A percentile compares a stretch with the other conserved stretches of the same genome.
These are phyloP conservation scores for Monopis laevigella DNA, from an alignment of 2,888 invertebrate genomes.

Conservation along the genomic window DNA sequence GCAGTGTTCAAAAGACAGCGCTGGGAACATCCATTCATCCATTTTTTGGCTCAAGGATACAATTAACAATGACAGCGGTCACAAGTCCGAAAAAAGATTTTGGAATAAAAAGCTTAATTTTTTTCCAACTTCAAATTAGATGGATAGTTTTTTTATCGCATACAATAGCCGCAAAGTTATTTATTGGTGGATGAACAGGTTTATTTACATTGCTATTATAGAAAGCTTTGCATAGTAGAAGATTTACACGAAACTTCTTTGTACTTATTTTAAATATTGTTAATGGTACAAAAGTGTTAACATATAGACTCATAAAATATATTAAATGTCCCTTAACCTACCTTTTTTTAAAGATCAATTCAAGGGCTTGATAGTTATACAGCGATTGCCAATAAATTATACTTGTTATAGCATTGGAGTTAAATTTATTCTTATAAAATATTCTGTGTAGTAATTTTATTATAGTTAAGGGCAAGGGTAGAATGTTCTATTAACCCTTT, in stretches of 20 bases:
- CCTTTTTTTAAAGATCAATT: slow-evolving; percentile 14
- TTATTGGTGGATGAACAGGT: slow-evolving; percentile 7
- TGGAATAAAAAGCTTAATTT: slow-evolving; percentile 43
- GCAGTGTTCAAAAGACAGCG: slow-evolving; percentile 41
- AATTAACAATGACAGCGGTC: slow-evolving; percentile 61
- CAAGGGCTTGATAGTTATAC: no score
- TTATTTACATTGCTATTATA: slow-evolving; percentile 3
- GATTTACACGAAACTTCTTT: slow-evolving; percentile 55
- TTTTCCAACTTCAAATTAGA: slow-evolving; percentile 15
- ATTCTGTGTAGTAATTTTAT: background rate
- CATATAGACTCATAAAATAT: slow-evolving; percentile 57
- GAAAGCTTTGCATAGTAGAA: slow-evolving; percentile 32
- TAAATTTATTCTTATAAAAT: background rate
- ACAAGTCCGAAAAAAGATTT: slow-evolving; percentile 23
- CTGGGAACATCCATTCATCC: slow-evolving; percentile 44
- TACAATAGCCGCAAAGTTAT: slow-evolving; percentile 4
- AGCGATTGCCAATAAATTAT: no score
- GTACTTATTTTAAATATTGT: slow-evolving; percentile 53
- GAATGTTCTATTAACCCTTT: slow-evolving; percentile 32
- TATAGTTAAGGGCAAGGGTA: no score
- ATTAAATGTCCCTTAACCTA: slow-evolving; percentile 58
- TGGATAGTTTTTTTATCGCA: background rate
- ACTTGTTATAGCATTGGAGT: no score
- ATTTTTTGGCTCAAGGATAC: slow-evolving; percentile 47
- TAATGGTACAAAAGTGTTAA: slow-evolving; percentile 66